Evolutionary conservation across 2,797 vertebrate genomes (phyloP), one percentile per base, ranked within the genome.

Genomic region (Pagetopsis macropterus): DNA sequence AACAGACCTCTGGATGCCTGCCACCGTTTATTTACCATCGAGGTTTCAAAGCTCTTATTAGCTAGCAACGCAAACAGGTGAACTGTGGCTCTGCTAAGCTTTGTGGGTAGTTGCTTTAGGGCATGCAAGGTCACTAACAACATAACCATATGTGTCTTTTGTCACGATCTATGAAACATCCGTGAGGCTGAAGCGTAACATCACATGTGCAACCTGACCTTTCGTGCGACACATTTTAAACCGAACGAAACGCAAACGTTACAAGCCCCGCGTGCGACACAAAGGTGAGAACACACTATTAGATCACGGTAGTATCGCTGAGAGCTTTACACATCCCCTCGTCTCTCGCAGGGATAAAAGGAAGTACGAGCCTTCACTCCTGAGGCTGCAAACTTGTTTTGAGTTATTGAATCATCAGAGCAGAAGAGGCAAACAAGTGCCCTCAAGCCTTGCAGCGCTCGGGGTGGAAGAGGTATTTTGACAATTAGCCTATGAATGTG

Each of bases 291-390:
- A 77, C 13, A 49, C 55, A 70, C 56, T 54, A 51, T 79, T 77
- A 81, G 70, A 78, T 82, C 70, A 49, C 37, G 52, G 67, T 66
- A 50, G 56, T 31, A 13, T 63, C 48, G 23, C 75, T 81, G 63
- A 86, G 75, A 76, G 77, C 62, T 81, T 85, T 59, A 15, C 54
- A 65, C 73, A 59, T 43, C 59, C 73, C 71, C 81, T 76, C 44
- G 27, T 72, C 78, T 84, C 83, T 87, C 55, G 9, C 50, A 11
- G 95, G 93, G 93, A 96, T 91, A 95, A 97, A 97, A 91, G 95
- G 95, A 89, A 94, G 87, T 0, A 92, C 91, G 21, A 82, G 72
- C 51, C 72, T 72, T 85, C 84, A 89, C 90, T 91, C 87, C 88
- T 75, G 87, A 90, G 88, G 89, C 82, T 86, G 81, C 73, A 85